Conservation (phyloP, 2,113 vertebrate species). For the Elephas maximus region DNA sequence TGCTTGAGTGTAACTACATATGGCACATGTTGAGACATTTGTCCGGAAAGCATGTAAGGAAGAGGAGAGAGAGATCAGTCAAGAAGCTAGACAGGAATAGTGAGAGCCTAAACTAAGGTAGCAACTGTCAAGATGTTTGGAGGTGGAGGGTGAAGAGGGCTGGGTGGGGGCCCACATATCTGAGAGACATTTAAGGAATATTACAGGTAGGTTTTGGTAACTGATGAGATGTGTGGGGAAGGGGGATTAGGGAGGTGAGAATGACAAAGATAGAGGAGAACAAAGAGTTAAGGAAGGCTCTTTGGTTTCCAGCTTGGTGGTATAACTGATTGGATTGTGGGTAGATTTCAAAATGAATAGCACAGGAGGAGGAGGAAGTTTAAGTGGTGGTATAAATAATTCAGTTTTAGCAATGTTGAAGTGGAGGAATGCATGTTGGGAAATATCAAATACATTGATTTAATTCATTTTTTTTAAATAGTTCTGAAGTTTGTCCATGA, state of each 20-base stretch:
- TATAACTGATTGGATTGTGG: neutral
- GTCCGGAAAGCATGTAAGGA: neutral
- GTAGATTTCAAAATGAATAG: constrained; percentile 7
- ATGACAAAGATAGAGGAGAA: neutral
- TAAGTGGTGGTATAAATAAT: neutral
- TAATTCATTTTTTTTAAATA: neutral
- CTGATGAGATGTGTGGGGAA: neutral
- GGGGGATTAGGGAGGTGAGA: too few species aligned
- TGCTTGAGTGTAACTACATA: neutral
- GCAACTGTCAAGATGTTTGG: neutral
- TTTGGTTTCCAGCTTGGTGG: neutral
- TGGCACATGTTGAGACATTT: neutral
- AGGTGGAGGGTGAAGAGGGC: neutral
- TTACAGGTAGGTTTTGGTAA: neutral
- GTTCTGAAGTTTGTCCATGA: neutral
- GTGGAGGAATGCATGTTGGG: neutral
- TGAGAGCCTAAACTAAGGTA: neutral
- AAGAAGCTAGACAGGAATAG: neutral
- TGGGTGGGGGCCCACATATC: neutral
- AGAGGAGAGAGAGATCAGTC: neutral
- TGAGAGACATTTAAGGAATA: neutral
- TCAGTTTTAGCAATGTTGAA: neutral
- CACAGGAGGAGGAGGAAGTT: neutral
- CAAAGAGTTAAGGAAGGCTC: neutral
- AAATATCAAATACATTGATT: neutral